Evolutionary conservation across 2,888 invertebrate genomes (phyloP).

Genomic region (Caradrina clavipalpis): DNA sequence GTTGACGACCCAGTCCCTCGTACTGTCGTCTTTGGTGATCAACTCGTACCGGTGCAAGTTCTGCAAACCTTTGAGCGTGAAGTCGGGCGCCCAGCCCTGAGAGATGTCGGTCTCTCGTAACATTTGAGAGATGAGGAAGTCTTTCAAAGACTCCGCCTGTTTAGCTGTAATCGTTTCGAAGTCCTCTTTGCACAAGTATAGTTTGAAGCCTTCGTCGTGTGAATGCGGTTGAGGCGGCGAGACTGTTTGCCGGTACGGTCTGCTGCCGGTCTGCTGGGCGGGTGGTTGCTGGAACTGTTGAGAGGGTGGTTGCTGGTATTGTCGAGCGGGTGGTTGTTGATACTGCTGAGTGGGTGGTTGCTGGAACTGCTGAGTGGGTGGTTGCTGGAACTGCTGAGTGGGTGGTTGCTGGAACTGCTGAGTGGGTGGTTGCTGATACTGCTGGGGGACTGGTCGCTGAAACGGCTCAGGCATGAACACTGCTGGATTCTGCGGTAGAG

Average conservation of each 20-base stretch:
- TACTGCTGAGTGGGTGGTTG: too few relatives aligned
- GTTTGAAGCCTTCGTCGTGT: conserved; percentile 63
- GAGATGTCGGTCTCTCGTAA: conserved; percentile 70
- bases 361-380: too few relatives aligned
- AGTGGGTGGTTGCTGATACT: conserved; percentile 5
- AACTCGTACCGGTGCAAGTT: conserved; percentile 79
- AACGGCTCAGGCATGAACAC: conserved; percentile 12
- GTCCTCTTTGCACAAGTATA: conserved; percentile 84
- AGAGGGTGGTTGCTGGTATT: background rate
- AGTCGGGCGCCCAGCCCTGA: conserved; percentile 79
- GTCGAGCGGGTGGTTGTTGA: background rate
- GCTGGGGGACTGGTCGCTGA: conserved; percentile 8
- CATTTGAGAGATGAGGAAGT: conserved; percentile 78
- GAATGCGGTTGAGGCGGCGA: background rate
- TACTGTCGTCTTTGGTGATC: conserved; percentile 74
- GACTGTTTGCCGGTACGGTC: conserved; percentile 2
- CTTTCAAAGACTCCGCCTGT: conserved; percentile 76
- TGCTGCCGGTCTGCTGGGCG: background rate
- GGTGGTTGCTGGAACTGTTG: background rate
- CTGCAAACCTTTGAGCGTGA: conserved; percentile 81
- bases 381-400: background rate
- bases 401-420: conserved; percentile 19
- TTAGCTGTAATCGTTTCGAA: conserved; percentile 75
- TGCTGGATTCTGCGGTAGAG: conserved; percentile 29
- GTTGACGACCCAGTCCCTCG: conserved; percentile 80